These are phyloP conservation scores for Troilus luridus DNA, from an alignment of 2,888 invertebrate species.

Conservation along the genomic window DNA sequence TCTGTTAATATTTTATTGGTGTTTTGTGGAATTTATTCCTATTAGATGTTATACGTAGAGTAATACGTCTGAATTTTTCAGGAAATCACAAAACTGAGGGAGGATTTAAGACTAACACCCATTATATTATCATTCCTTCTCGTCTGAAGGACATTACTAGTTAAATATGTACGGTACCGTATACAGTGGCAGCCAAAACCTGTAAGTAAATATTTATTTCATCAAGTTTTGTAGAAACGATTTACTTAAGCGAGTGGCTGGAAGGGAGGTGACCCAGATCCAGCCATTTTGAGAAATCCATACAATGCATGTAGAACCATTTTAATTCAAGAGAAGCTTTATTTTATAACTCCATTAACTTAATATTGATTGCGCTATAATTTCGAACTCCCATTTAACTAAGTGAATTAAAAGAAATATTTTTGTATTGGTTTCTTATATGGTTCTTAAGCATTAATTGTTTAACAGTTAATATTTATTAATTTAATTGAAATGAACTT, in stretches of 20 bases:
- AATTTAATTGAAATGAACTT: no score
- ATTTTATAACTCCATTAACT: no score
- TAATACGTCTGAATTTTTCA: slow-evolving; percentile 61
- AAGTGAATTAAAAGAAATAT: no score
- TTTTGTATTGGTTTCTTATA: no score
- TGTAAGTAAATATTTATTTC: slow-evolving; percentile 67
- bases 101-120: neutral
- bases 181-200: slow-evolving; percentile 69
- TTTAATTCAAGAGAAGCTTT: neutral
- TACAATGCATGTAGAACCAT: neutral
- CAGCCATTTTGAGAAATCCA: slow-evolving; percentile 56
- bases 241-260: neutral
- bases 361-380: no score
- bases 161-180: slow-evolving; percentile 71
- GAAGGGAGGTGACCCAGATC: slow-evolving; percentile 56
- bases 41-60: neutral
- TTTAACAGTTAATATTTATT: no score
- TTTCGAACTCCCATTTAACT: no score
- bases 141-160: slow-evolving; percentile 23
- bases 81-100: slow-evolving; percentile 63
- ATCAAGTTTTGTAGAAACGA: slow-evolving; percentile 67
- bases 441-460: no score
- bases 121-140: slow-evolving; percentile 37
- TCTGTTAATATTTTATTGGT: neutral
- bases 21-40: neutral